Evolutionary conservation across 2,888 invertebrate genomes (phyloP).

Genomic region (Hirtodrosophila confusa): DNA sequence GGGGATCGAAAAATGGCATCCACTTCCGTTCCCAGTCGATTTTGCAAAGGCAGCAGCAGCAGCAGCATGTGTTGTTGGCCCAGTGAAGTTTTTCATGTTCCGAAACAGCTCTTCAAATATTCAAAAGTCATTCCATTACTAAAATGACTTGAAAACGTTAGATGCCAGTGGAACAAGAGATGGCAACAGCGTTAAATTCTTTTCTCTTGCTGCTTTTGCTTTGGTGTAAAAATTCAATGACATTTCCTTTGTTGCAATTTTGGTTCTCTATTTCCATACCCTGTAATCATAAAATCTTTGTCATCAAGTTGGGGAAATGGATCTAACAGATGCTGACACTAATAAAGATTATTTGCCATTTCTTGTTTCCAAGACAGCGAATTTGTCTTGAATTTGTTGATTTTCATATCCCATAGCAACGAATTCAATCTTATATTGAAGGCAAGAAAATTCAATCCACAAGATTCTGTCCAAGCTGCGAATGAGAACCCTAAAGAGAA

Average conservation of each 20-base stretch:
- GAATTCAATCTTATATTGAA: too few relatives aligned
- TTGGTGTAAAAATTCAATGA: constrained; percentile 62
- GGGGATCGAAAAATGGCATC: too few relatives aligned
- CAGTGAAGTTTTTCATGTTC: constrained; percentile 37
- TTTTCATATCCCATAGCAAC: too few relatives aligned
- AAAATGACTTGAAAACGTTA: constrained; percentile 67
- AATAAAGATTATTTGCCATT: too few relatives aligned
- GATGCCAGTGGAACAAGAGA: constrained; percentile 24
- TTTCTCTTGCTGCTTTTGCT: constrained; percentile 15
- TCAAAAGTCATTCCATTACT: constrained; percentile 77
- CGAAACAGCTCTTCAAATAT: constrained; percentile 70
- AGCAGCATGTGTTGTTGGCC: constrained; percentile 38
- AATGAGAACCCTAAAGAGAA: too few relatives aligned
- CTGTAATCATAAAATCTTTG: constrained; percentile 4
- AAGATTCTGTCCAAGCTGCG: too few relatives aligned
- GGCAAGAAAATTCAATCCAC: too few relatives aligned
- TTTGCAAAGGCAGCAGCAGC: constrained; percentile 5
- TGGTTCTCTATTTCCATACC: constrained; percentile 31
- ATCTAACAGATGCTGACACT: too few relatives aligned
- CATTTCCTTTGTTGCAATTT: constrained; percentile 56
- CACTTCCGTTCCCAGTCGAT: constrained; percentile 9
- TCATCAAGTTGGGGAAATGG: too few relatives aligned
- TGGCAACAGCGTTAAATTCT: constrained; percentile 42
- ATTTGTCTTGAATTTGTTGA: too few relatives aligned
- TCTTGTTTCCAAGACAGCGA: too few relatives aligned